Base-by-base conservation (phyloP, 1,140 invertebrate species). In the Antheraea pernyi region DNA sequence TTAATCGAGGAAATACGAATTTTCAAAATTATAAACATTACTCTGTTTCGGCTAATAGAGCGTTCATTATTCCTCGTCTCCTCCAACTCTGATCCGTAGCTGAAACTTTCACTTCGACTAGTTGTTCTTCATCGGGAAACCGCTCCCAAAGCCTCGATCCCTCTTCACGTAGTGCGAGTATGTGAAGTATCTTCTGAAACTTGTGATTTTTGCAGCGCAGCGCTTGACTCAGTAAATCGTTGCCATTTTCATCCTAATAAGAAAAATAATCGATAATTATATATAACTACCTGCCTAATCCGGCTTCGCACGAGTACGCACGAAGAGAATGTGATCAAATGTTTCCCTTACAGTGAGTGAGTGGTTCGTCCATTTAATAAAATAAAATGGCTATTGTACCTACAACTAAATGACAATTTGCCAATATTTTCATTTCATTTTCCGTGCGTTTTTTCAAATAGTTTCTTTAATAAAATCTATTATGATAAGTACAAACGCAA, bases 51-150 rank as follows among this genome's bases (percentile, higher is more conserved):
- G 94, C 86, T 63, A 95, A 80, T 5, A 96, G 87, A 10, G 90
- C 89, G 64, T 94, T 95, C 72, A 94, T 95, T 58, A 96, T 93
- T 13, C 95, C 95, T 72, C 92, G 93, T 48, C 94, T 94, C 67
- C 95, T 92, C 93, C 94, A 95, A 11, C 87, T 91, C 0, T 86
- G 89, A 68, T 96, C 94, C 0, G 95, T 95, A 0, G 95, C 95
- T 0, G 95, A 80, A 58, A 96, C 94, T 75, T 94, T 94, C 2
- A 95, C 85, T 63, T 95, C 94, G 36, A 96, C 82, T 11, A 94
- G 76, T 19, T 83, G 86, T 6, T 94, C 85, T 13, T 94, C 89
- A 6, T 93, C 85, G 0, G 93, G 93, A 81, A 92, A 96, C 77
- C 92, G 93, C 22, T 85, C 85, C 75, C 93, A 93, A 0, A 94